Percentiles rank a stretch among this genome's conserved stretches.
phyloP scores from a whole-genome alignment of 2,888 invertebrate genomes.

The Athalia cordata region DNA sequence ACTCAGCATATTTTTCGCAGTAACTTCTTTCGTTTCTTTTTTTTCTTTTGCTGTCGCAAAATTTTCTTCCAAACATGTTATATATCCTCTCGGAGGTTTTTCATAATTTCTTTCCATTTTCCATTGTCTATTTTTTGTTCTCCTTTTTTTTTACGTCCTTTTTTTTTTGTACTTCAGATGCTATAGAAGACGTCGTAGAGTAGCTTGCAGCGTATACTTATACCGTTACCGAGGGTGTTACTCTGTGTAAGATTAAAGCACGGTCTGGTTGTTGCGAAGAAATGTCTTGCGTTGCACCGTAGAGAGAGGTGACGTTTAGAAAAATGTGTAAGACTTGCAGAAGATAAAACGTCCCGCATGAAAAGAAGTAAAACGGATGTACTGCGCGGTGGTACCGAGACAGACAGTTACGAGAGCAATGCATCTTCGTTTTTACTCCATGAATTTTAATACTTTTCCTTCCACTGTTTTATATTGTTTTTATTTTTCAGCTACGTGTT shows the following conservation, averaged over 20 bases:
- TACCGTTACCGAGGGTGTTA: not conserved
- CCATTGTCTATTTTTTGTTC: not conserved
- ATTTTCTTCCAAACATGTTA: too few relatives aligned
- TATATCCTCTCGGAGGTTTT: not conserved
- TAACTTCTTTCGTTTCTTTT: too few relatives aligned
- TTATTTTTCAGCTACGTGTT: not conserved
- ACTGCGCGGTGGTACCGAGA: not conserved
- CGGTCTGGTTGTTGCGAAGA: conserved; percentile 24
- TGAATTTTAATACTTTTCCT: not conserved
- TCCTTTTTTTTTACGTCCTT: not conserved
- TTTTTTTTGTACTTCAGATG: not conserved
- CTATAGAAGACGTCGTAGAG: not conserved
- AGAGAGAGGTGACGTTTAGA: not conserved
- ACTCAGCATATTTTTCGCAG: too few relatives aligned
- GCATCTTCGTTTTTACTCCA: conserved; percentile 23
- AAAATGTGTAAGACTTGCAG: not conserved
- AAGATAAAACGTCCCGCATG: conserved; percentile 3
- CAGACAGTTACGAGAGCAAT: conserved; percentile 10
- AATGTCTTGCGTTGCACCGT: not conserved
- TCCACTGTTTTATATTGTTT: not conserved
- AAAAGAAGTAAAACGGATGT: conserved; percentile 16
- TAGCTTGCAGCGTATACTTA: too few relatives aligned
- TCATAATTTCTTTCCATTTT: not conserved
- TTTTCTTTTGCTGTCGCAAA: too few relatives aligned
- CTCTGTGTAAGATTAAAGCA: conserved; percentile 20